Evolutionary conservation across 2,113 vertebrate species (phyloP), one percentile per base, ranked within the genome.

Genomic region (Machaerirhynchus nigripectus): DNA sequence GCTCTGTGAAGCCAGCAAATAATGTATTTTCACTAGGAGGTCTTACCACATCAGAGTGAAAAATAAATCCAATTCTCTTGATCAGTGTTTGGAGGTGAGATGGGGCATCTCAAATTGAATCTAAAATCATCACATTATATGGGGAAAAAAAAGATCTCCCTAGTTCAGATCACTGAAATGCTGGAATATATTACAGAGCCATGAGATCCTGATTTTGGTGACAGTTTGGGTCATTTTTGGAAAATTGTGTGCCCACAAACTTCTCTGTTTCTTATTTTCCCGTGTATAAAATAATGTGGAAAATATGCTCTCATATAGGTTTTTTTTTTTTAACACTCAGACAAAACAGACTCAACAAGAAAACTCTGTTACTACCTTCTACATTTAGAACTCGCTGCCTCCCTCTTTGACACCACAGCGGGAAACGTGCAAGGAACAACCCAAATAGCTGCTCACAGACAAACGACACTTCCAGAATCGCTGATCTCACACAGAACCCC

Each of bases 61-160:
- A 86, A 86, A 89, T 86, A 90, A 93, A 94, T 55, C 39, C 27
- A 61, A 30, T 87, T 94, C 76, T 69, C 64, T 63, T 93, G 67
- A 87, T 92, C 85, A 77, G 68, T 57, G 83, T 67, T 88, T 77
- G 68, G 79, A 86, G 65, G 91, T 44, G 71, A 92, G 85, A 82
- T 24, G 22, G 64, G 35, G 39, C 80, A 86, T 80, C 89, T 70
- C 85, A 84, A 75, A 90, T 50, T 65, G 47, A 90, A 93, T 86
- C 68, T 83, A 86, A 93, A 84, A 1, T 79, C 33, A 70, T 71
- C 56, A 35, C n/a, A 49, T 75, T 90, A 59, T 23, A 47, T 5
- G 39, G 55, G 30, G 57, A 17, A 31, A 59, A 57, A 35, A 31
- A 39, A 42, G 3, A 27, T 73, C 63, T 81, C 46, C 40, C 80